A percentile compares a stretch with the other conserved stretches of the same genome.
Conservation (phyloP, 2,113 vertebrate genomes). For the Prietella phreatophila region DNA sequence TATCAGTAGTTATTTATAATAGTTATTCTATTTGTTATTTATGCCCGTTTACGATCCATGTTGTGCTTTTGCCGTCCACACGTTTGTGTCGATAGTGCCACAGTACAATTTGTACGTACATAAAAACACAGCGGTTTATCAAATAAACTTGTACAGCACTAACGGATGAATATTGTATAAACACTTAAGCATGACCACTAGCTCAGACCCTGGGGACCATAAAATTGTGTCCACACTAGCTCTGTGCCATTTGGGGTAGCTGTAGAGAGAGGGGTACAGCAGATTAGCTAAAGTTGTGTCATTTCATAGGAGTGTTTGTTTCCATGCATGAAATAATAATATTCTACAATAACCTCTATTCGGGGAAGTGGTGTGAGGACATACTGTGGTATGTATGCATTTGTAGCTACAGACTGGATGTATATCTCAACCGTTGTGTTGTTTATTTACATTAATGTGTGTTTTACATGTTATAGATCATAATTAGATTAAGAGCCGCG, state of each 20-base stretch:
- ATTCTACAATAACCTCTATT: not conserved
- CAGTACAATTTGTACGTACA: constrained; percentile 12
- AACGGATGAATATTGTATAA: not conserved
- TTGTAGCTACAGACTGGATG: not conserved
- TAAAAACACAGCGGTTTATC: not conserved
- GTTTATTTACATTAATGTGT: not conserved
- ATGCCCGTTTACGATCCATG: constrained; percentile 52
- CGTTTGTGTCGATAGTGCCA: not conserved
- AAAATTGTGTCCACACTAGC: not conserved
- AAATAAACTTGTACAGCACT: constrained; percentile 22
- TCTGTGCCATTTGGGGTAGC: not conserved
- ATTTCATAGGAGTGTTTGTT: not conserved
- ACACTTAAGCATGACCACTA: not conserved
- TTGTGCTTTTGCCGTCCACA: constrained; percentile 44
- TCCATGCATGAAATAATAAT: not conserved
- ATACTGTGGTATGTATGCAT: not conserved
- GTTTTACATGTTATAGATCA: too few relatives aligned
- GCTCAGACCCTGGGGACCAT: not conserved
- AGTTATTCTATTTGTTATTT: constrained; percentile 57
- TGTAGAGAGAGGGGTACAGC: not conserved
- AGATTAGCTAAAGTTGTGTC: not conserved
- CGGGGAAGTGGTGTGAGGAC: not conserved
- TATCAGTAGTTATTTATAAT: constrained; percentile 75
- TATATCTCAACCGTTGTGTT: not conserved
- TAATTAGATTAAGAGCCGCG: too few relatives aligned